Conservation (phyloP, 2,797 vertebrate genomes). For the Neosilurus hyrtlii region DNA sequence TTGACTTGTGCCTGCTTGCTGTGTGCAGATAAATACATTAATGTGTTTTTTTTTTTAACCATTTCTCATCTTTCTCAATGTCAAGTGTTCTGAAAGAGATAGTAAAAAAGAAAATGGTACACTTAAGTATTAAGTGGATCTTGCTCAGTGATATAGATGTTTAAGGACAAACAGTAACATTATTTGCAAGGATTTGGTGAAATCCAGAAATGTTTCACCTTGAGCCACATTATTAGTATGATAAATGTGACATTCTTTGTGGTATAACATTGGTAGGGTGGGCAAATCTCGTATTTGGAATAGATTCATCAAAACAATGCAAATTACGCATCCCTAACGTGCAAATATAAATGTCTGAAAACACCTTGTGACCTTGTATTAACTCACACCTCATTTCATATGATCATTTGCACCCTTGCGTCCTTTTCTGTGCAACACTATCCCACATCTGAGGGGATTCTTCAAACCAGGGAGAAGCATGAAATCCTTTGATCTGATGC, state of each 20-base stretch:
- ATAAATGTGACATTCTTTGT: not conserved
- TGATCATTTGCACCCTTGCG: not conserved
- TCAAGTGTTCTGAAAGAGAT: constrained; percentile 25
- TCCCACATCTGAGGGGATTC: constrained; percentile 14
- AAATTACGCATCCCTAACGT: not conserved
- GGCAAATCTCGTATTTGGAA: not conserved
- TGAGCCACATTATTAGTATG: not conserved
- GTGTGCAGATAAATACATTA: constrained; percentile 37
- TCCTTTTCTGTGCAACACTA: not conserved
- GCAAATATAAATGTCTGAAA: not conserved
- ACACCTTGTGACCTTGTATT: not conserved
- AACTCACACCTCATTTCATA: not conserved
- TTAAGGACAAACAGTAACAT: constrained; percentile 11
- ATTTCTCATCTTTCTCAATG: constrained; percentile 7
- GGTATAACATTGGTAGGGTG: too few species aligned
- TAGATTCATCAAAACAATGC: not conserved
- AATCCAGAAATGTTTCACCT: constrained; percentile 8
- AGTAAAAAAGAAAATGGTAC: constrained; percentile 18
- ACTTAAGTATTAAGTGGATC: constrained; percentile 18
- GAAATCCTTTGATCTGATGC: constrained; percentile 34
- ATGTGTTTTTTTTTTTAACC: not conserved
- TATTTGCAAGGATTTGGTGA: not conserved
- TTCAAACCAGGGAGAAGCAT: constrained; percentile 15
- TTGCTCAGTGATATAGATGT: not conserved
- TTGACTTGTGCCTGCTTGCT: constrained; percentile 27